A percentile compares a stretch with the other conserved stretches of the same genome.
Evolutionary conservation across 2,113 vertebrate genomes (phyloP).

Genomic region (Geococcyx californianus): DNA sequence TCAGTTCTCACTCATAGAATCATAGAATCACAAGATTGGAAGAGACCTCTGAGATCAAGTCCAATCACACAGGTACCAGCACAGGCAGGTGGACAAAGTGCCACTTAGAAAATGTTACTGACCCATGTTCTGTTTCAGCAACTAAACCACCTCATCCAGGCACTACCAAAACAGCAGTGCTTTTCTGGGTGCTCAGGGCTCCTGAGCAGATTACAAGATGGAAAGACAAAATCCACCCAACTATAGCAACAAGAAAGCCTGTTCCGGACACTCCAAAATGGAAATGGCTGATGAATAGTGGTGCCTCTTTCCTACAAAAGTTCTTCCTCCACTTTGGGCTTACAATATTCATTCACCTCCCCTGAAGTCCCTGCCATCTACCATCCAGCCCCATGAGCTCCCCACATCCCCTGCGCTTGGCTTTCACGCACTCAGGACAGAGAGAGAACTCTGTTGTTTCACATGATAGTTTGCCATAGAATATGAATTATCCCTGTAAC

Average conservation of each 20-base stretch:
- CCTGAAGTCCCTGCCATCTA: background rate
- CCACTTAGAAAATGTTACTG: background rate
- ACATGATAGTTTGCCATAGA: background rate
- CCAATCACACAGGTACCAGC: too few relatives aligned
- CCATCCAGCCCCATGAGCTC: background rate
- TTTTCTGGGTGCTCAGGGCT: background rate
- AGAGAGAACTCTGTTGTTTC: background rate
- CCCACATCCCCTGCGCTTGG: fast-evolving
- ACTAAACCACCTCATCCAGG: background rate
- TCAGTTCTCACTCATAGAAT: too few relatives aligned
- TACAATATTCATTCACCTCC: background rate
- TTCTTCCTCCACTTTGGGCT: background rate
- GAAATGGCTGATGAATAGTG: background rate
- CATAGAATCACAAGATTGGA: too few relatives aligned
- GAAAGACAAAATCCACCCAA: background rate
- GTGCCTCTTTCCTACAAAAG: background rate
- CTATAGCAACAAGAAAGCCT: fast-evolving
- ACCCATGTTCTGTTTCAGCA: fast-evolving
- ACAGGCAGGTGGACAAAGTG: background rate
- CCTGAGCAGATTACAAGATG: fast-evolving
- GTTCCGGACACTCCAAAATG: background rate
- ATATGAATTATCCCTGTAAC: background rate
- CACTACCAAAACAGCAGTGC: background rate
- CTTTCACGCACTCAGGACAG: background rate
- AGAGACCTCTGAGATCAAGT: too few relatives aligned